Base-by-base conservation (phyloP, 2,113 vertebrate genomes). In the Heloderma charlesbogerti region DNA sequence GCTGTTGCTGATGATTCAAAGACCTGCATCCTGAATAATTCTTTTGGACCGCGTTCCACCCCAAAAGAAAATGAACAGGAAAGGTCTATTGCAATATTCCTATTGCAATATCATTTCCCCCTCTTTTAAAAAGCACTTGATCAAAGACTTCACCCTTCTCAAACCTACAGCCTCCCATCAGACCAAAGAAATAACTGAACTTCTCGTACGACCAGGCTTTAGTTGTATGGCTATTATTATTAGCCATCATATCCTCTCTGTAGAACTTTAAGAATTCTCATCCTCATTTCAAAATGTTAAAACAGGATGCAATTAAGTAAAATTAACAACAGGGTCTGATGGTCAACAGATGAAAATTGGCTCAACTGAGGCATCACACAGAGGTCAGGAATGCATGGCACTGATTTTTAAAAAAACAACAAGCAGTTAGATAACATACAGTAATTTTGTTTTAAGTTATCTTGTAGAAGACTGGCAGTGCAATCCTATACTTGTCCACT, bases 271-370 rank as follows among this genome's bases (percentile, higher is more conserved):
- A 93, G 94, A 93, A 94, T 83, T 88, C 91, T 96, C 94, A 96
- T 95, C 93, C 95, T 96, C 95, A 95, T 96, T 97, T 97, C 94
- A 97, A 95, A 97, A 97, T 97, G 97, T 97, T 98, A 96, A 97
- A 97, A 98, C 96, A 98, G 97, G 97, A 98, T 98, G 97, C 95
- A 97, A 98, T 98, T 98, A 97, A 98, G 95, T 94, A 96, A 96
- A 98, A 98, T 98, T 98, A 98, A 98, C 96, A 97, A 92, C 54
- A 95, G 97, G 96, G 97, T 98, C 97, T 98, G 97, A 98, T 88
- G 96, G 97, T 98, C 97, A 98, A 97, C 97, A 97, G 97, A 98
- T 98, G 98, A 98, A 95, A 95, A 96, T 91, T 94, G 95, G 13
- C 67, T 77, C 93, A 94, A 96, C 88, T 34, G 93, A 83, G 95